Conservation (phyloP, 2,797 vertebrate species). For the Xenentodon cancila region DNA sequence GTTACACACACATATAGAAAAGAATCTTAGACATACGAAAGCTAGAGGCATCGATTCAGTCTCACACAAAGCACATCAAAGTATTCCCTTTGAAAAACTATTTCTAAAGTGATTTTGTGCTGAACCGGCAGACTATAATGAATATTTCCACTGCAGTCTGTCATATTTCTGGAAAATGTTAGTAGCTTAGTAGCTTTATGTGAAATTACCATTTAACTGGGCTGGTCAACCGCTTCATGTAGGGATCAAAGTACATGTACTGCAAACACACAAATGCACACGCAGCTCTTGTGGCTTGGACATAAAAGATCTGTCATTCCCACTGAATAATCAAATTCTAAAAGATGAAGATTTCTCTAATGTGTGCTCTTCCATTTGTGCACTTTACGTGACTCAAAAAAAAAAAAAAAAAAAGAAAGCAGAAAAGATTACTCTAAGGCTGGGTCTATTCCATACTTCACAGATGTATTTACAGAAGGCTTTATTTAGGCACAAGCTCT, state of each 20-base stretch:
- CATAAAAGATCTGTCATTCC: conserved; percentile 7
- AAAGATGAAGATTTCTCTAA: conserved; percentile 6
- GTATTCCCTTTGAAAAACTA: background rate
- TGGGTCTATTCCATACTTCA: conserved; percentile 47
- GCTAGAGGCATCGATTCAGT: background rate
- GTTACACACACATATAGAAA: background rate
- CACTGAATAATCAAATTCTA: background rate
- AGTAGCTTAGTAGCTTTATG: too few species aligned
- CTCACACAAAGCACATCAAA: background rate
- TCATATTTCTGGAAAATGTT: too few species aligned
- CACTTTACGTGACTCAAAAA: conserved; percentile 9
- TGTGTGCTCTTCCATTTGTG: conserved; percentile 10
- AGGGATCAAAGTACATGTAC: conserved; percentile 4
- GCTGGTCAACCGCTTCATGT: conserved; percentile 2
- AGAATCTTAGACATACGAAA: background rate
- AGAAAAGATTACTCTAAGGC: conserved; percentile 16
- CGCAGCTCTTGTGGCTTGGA: conserved; percentile 2
- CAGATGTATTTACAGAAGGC: conserved; percentile 67
- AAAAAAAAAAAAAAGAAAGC: conserved; percentile 3
- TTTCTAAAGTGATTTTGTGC: background rate
- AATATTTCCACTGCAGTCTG: background rate
- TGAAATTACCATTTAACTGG: conserved; percentile 6
- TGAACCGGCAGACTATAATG: background rate
- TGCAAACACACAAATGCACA: background rate
- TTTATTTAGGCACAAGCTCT: conserved; percentile 67